Evolutionary conservation across 2,113 vertebrate genomes (phyloP).

Genomic region (Microcebus murinus): DNA sequence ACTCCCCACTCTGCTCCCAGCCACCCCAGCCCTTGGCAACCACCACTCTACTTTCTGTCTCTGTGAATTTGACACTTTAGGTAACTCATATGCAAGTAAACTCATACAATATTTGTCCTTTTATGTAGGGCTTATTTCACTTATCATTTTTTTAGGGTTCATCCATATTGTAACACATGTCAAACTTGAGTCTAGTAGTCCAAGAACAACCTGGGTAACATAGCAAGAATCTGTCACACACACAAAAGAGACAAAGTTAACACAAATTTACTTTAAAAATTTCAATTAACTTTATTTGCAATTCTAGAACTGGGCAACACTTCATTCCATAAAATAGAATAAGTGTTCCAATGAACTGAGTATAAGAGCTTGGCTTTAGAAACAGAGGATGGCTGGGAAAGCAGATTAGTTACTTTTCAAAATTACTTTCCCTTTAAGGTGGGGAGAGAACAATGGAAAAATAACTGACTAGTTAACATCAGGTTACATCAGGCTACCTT

Average conservation of each 20-base stretch:
- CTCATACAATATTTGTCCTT: neutral
- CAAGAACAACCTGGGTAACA: too few relatives aligned
- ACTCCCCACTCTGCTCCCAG: rapidly evolving
- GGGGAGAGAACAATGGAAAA: neutral
- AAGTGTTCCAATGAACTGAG: neutral
- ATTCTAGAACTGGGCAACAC: neutral
- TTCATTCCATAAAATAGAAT: neutral
- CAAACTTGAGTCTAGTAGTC: neutral
- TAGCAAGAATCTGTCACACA: too few relatives aligned
- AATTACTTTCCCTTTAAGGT: neutral
- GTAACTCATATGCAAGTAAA: neutral
- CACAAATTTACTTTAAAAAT: neutral
- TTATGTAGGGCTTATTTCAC: neutral
- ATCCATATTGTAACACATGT: neutral
- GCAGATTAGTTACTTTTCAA: neutral
- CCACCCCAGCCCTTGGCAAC: neutral
- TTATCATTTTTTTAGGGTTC: neutral
- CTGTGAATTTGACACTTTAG: neutral
- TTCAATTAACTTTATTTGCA: neutral
- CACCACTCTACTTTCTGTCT: neutral
- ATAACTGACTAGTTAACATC: neutral
- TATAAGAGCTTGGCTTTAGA: neutral
- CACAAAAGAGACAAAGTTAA: neutral
- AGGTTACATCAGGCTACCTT: neutral
- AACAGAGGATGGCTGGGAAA: neutral